Percentiles rank a stretch among this genome's conserved stretches.
Conservation (phyloP, 2,888 invertebrate genomes). For the Cheilosia soror region DNA sequence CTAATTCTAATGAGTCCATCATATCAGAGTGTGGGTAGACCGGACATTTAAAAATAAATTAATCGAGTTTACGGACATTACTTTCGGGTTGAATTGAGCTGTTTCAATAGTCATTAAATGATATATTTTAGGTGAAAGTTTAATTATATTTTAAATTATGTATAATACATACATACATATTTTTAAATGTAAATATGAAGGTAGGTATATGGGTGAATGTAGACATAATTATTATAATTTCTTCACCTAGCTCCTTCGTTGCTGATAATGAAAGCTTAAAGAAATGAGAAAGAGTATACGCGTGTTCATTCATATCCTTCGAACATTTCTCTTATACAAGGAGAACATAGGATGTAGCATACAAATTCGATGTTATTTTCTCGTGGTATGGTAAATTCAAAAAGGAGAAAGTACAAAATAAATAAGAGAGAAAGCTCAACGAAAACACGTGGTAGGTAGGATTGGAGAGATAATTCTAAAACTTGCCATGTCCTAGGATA, state of each 20-base stretch:
- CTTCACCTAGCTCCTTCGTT: no score
- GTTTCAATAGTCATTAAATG: no score
- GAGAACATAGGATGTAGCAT: slow-evolving; percentile 33
- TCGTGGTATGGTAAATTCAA: slow-evolving; percentile 14
- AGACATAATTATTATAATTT: no score
- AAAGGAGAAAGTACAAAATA: slow-evolving; percentile 26
- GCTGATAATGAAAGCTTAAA: no score
- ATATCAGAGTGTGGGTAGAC: no score
- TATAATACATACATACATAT: no score
- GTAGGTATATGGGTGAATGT: no score
- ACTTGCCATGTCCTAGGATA: slow-evolving; percentile 74
- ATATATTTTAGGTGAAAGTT: no score
- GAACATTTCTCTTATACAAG: slow-evolving; percentile 60
- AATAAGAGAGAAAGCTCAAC: slow-evolving; percentile 36
- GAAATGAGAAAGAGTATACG: background rate
- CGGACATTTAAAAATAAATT: background rate
- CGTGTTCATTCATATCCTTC: background rate
- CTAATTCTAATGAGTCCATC: background rate
- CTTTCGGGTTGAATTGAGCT: no score
- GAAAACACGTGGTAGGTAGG: slow-evolving; percentile 64
- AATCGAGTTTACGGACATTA: no score
- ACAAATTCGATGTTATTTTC: background rate
- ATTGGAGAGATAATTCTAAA: slow-evolving; percentile 12
- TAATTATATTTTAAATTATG: background rate
- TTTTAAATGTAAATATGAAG: background rate